Base-by-base conservation (phyloP, 2,888 invertebrate genomes). In the Temnothorax unifasciatus region DNA sequence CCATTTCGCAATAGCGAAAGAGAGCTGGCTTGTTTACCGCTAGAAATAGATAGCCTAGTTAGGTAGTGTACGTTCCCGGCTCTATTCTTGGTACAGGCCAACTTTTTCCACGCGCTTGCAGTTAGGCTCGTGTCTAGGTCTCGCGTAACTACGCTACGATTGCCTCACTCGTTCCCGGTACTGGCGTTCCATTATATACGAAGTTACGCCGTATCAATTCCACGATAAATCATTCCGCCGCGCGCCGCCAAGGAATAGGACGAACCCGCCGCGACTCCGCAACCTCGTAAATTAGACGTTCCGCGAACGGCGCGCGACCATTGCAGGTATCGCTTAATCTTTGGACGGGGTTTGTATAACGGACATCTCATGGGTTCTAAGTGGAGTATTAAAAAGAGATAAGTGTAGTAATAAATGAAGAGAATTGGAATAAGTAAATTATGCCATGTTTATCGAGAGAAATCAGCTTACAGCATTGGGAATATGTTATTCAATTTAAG, bases 41-140 rank as follows among this genome's bases (percentile, higher is more conserved):
- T 92, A 92, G 91, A 91, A 92, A 92, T 92, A 92, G 92, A 92
- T 91, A 92, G 90, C 91, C 92, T 88, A 91, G 91, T 92, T 92
- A 89, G 91, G 92, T 81, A 88, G 88, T 90, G 69, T 86, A 86
- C 89, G 88, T 87, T 88, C 89, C 83, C 86, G 73, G 86, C 91
- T 91, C 91, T 91, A 92, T 92, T 92, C 92, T 89, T 88, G 86
- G 89, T 86, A 77, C 87, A 86, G 85, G 83, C 86, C 84, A 83
- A 88, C 89, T 88, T 87, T 86, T 89, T 89, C 82, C 83, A 84
- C 79, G 64, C 73, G 83, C 83, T 84, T 8, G 90, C 83, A 79
- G 82, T 84, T 79, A 73, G 79, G 82, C 81, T 52, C 66, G 29
- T 34, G 82, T 71, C 75, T 83, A 76, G 68, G 71, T 89, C 86